phyloP scores from a whole-genome alignment of 2,113 vertebrate species.

The Equus quagga region DNA sequence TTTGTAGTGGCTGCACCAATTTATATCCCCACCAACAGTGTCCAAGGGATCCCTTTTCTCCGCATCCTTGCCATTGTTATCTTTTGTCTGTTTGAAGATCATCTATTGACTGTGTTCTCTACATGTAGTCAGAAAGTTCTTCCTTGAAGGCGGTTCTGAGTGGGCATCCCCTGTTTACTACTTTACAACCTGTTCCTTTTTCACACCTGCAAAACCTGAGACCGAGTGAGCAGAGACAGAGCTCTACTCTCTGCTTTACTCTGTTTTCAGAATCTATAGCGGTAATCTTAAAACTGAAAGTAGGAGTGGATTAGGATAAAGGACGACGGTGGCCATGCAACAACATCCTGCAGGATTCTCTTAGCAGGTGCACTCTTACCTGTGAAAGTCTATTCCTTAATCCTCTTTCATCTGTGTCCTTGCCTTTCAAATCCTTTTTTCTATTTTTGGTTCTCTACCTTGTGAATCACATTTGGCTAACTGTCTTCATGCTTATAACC shows the following conservation, averaged over 20 bases:
- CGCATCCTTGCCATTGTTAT: background rate
- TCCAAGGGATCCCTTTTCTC: background rate
- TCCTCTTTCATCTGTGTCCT: background rate
- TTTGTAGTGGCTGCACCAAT: background rate
- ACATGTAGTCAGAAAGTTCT: background rate
- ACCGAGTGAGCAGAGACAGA: background rate
- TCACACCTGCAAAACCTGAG: background rate
- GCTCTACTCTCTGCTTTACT: background rate
- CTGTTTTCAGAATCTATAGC: background rate
- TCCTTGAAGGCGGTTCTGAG: background rate
- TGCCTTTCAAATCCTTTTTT: background rate
- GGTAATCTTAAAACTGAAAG: background rate
- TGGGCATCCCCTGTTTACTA: background rate
- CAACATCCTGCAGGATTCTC: background rate
- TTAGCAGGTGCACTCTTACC: background rate
- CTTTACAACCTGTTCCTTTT: background rate
- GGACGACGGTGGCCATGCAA: rapidly evolving
- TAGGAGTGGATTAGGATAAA: background rate
- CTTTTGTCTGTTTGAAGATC: background rate
- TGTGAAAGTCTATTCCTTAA: background rate
- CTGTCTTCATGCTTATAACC: background rate
- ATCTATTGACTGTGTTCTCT: background rate
- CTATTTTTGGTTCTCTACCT: background rate
- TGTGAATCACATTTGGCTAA: background rate
- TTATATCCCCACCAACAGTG: background rate